phyloP scores from a whole-genome alignment of 2,888 invertebrate genomes.

The Lissocephala sabroskyi region DNA sequence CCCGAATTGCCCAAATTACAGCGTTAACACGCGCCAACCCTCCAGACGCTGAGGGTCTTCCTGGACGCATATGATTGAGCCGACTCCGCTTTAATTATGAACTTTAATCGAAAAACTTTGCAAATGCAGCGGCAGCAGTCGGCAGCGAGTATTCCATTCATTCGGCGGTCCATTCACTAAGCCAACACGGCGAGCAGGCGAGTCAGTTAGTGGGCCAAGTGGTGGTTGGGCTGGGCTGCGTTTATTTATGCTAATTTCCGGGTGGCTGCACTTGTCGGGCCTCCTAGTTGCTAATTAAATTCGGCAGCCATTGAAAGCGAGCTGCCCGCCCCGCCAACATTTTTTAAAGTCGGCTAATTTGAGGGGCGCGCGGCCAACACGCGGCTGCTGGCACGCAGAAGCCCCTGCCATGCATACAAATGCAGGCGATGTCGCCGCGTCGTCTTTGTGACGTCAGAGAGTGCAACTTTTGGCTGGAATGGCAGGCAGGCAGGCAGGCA shows the following conservation, averaged over 20 bases:
- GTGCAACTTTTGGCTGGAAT: constrained; percentile 19
- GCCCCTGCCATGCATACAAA: constrained; percentile 50
- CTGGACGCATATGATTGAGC: no score
- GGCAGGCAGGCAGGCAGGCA: background rate
- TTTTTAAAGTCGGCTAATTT: no score
- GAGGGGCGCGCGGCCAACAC: no score
- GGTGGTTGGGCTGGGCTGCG: constrained; percentile 12
- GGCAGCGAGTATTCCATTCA: constrained; percentile 5
- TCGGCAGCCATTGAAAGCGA: no score
- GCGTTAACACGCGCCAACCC: constrained; percentile 48
- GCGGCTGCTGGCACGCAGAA: constrained; percentile 3
- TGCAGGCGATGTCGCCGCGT: constrained; percentile 27
- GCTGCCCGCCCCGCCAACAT: background rate
- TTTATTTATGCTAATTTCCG: constrained; percentile 54
- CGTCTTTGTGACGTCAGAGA: constrained; percentile 53
- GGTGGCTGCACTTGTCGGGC: constrained; percentile 55
- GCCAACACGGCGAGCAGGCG: background rate
- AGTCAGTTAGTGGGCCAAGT: background rate
- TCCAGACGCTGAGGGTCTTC: no score
- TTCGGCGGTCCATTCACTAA: background rate
- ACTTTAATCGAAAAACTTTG: constrained; percentile 63
- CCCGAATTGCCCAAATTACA: constrained; percentile 51
- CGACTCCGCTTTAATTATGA: constrained; percentile 64
- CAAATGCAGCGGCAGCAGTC: constrained; percentile 20
- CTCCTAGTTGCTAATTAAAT: constrained; percentile 22